Conservation (phyloP, 2,113 vertebrate genomes). For the Octodon degus region DNA sequence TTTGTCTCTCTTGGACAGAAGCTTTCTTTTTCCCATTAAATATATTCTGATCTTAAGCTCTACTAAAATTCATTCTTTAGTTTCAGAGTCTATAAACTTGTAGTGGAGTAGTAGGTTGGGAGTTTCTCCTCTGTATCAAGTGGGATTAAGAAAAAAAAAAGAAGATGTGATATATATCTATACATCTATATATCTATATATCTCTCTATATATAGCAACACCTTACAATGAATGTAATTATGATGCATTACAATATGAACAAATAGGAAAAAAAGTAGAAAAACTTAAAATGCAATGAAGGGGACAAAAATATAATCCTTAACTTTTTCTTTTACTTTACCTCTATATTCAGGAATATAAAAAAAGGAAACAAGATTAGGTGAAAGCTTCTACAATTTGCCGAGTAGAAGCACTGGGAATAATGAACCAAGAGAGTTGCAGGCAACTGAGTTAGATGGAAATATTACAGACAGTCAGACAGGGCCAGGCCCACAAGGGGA, state of each 20-base stretch:
- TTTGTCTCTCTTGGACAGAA: too few species aligned
- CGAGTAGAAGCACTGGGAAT: not conserved
- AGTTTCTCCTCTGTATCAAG: too few species aligned
- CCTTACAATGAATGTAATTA: not conserved
- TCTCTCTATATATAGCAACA: not conserved
- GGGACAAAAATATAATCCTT: slow-evolving; percentile 4
- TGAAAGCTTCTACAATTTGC: slow-evolving; percentile 40
- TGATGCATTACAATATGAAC: not conserved
- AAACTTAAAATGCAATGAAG: slow-evolving; percentile 51
- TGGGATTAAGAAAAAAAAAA: not conserved
- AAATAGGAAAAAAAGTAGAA: not conserved
- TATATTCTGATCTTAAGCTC: too few species aligned
- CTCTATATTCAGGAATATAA: not conserved
- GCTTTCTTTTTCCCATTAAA: too few species aligned
- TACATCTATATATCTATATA: too few species aligned
- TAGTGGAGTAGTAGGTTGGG: too few species aligned
- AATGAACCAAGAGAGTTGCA: not conserved
- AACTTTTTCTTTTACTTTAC: slow-evolving; percentile 15
- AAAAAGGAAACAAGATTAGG: slow-evolving; percentile 25
- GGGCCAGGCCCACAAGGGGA: too few species aligned
- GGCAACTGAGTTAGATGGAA: too few species aligned
- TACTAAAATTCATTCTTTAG: too few species aligned
- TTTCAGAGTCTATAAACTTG: too few species aligned
- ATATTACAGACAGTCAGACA: too few species aligned
- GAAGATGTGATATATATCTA: not conserved